phyloP scores from a whole-genome alignment of 2,797 vertebrate genomes.

The Coranthus polyacanthus region DNA sequence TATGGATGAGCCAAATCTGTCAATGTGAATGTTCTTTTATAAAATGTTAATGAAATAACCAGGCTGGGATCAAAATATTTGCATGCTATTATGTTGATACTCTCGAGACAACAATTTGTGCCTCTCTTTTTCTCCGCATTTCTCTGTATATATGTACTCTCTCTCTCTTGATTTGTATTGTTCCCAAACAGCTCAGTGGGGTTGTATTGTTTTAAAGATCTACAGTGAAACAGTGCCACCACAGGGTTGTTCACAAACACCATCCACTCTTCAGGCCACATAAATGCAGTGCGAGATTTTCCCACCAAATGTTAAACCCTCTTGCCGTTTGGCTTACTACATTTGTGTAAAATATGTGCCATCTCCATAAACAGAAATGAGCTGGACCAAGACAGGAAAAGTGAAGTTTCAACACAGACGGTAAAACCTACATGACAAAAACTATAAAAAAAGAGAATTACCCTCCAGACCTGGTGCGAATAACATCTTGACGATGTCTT shows the following conservation, averaged over 20 bases:
- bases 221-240: conserved; percentile 41
- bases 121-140: neutral
- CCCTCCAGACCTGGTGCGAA: conserved; percentile 30
- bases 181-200: conserved; percentile 5
- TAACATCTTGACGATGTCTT: conserved; percentile 51
- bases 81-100: conserved; percentile 36
- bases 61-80: conserved; percentile 47
- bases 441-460: conserved; percentile 3
- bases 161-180: neutral
- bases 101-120: conserved; percentile 23
- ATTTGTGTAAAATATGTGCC: too few relatives aligned
- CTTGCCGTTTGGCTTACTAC: too few relatives aligned
- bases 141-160: neutral
- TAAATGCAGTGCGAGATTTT: conserved; percentile 14
- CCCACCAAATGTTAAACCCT: neutral
- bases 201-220: conserved; percentile 13
- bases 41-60: conserved; percentile 58
- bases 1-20: conserved; percentile 61
- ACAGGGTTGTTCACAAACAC: conserved; percentile 32
- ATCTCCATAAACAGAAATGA: conserved; percentile 47
- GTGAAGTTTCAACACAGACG: neutral
- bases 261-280: conserved; percentile 5
- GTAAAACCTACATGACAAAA: neutral
- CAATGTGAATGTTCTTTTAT: conserved; percentile 39
- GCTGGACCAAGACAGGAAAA: conserved; percentile 13